Base-by-base conservation (phyloP, 2,113 vertebrate genomes). In the Rhinoptilus africanus region DNA sequence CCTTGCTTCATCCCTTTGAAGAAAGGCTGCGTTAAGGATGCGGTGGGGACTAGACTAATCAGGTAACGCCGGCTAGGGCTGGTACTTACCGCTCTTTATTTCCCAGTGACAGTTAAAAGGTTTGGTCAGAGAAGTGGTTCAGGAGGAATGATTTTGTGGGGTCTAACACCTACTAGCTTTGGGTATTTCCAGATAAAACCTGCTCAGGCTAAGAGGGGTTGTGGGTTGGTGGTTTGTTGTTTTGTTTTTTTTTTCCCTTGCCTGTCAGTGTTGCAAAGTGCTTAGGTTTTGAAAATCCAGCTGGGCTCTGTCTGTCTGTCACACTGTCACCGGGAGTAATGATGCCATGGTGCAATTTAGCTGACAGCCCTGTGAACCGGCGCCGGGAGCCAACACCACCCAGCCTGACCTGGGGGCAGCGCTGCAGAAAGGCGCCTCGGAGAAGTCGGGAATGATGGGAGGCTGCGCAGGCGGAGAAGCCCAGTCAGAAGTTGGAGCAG, bases 221-320 rank as follows among this genome's bases (percentile, higher is more conserved):
- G 68, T 80, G 73, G 89, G 59, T 82, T 94, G 81, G 37, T 76
- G 80, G 22, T 14, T 45, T 37, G 10, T 3, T 24, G n/a, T n/a
- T n/a, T n/a, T n/a, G n/a, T 59, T 35, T 60, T 53, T 68, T 50
- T 43, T 85, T 45, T 14, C 5, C 6, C 39, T 86, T 89, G 73
- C 80, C 81, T 92, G 76, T 94, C 88, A 89, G 60, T 78, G 45
- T 81, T 95, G 73, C 84, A 69, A 62, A 96, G 66, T 92, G 95
- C 92, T 92, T 92, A 84, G 73, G 76, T 91, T 95, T 94, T 76
- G 92, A 88, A 94, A 95, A 91, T 82, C 57, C 91, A 93, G 77
- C 92, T 93, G 92, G 88, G 54, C 76, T 94, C 81, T 50, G 88
- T 95, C 91, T 76, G 80, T 81, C 80, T 95, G 88, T 95, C 89